Percentiles rank a stretch among this genome's conserved stretches.
Evolutionary conservation across 2,113 vertebrate genomes (phyloP).

Genomic region (Percina caprodes): DNA sequence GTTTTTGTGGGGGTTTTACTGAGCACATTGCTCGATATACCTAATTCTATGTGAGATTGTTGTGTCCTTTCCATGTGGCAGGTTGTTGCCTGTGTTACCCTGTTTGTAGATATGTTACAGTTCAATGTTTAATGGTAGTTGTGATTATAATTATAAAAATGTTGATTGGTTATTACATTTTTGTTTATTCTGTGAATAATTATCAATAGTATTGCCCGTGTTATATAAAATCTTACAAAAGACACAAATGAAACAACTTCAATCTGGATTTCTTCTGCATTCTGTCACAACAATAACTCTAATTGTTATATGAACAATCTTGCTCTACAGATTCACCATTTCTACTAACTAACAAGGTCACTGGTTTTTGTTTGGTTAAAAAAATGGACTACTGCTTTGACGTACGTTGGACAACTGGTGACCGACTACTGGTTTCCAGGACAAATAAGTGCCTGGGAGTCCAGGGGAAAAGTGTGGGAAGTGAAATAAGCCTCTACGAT

Average conservation of each 20-base stretch:
- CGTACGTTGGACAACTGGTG: constrained; percentile 87
- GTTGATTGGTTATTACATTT: neutral
- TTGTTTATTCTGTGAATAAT: neutral
- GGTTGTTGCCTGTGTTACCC: too few relatives aligned
- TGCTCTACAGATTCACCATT: constrained; percentile 57
- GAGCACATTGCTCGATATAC: too few relatives aligned
- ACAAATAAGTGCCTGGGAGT: constrained; percentile 87
- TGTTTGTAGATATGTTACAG: too few relatives aligned
- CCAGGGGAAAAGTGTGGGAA: constrained; percentile 84
- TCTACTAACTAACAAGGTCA: constrained; percentile 29
- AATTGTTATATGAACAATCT: neutral
- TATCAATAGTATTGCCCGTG: neutral
- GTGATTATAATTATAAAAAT: neutral
- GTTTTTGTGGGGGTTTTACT: neutral
- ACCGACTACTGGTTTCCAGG: constrained; percentile 82
- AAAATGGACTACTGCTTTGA: neutral
- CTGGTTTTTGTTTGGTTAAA: constrained; percentile 46
- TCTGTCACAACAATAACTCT: neutral
- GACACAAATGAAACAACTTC: neutral
- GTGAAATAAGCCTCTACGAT: constrained; percentile 81
- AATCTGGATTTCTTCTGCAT: neutral
- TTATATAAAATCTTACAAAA: neutral
- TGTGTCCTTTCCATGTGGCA: neutral
- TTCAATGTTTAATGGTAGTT: neutral
- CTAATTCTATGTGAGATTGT: neutral